Percentiles rank a stretch among this genome's conserved stretches.
Conservation (phyloP, 2,797 vertebrate species). For the Streptopelia turtur region DNA sequence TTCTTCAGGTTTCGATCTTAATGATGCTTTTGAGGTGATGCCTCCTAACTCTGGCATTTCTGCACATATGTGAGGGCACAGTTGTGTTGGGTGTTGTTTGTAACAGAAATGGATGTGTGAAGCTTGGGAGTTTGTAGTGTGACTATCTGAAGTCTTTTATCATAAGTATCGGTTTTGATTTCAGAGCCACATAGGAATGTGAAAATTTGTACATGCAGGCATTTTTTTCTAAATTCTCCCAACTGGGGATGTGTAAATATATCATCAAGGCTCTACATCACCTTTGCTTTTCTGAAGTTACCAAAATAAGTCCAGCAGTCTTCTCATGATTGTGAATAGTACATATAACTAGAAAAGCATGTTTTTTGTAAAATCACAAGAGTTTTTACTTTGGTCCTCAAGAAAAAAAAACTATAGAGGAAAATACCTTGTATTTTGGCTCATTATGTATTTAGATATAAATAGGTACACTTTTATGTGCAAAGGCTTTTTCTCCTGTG, state of each 20-base stretch:
- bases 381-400: neutral
- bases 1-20: neutral
- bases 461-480: fast-evolving
- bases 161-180: neutral
- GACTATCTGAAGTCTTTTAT: neutral
- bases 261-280: neutral
- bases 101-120: neutral
- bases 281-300: neutral
- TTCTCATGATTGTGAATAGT: neutral
- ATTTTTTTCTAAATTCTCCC: neutral
- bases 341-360: neutral
- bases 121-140: neutral
- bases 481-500: neutral
- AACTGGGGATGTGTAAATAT: neutral
- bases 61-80: neutral
- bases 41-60: neutral
- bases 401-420: neutral
- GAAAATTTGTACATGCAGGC: neutral
- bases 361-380: neutral
- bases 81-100: neutral
- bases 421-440: neutral
- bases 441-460: neutral
- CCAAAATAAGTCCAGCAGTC: neutral
- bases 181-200: neutral
- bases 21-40: neutral